phyloP scores from a whole-genome alignment of 2,888 invertebrate genomes.

The Bugula neritina region DNA sequence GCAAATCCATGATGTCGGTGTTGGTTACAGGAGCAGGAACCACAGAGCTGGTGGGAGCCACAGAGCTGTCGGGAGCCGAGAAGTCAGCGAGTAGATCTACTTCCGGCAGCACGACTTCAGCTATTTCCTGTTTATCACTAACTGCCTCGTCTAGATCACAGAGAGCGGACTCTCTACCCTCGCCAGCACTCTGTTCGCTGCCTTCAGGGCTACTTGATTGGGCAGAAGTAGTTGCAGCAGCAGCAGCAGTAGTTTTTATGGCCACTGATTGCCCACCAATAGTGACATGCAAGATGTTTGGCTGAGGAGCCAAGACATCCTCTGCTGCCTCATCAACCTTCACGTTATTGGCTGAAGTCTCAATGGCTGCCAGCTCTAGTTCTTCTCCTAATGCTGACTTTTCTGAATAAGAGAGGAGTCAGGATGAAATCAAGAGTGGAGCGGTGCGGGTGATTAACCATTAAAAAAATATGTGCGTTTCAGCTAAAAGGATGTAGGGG shows the following conservation, averaged over 20 bases:
- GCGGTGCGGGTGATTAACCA: background rate
- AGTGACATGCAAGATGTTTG: constrained; percentile 11
- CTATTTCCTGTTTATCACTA: background rate
- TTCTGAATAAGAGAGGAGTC: constrained; percentile 1
- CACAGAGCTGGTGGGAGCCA: background rate
- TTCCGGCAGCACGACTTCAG: background rate
- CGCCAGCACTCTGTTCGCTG: background rate
- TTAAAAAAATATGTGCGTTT: background rate
- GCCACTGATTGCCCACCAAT: constrained; percentile 1
- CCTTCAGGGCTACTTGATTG: background rate
- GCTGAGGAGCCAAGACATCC: background rate
- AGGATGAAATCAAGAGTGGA: background rate
- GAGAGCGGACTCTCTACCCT: too few relatives aligned
- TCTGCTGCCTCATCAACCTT: background rate
- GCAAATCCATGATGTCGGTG: constrained; percentile 20
- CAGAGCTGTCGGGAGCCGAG: background rate
- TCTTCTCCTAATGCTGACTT: background rate
- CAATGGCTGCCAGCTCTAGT: background rate
- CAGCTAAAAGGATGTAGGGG: background rate
- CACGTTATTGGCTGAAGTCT: background rate
- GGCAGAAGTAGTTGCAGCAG: background rate
- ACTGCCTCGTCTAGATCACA: background rate
- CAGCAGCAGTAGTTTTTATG: background rate
- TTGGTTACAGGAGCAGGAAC: background rate
- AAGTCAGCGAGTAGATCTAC: constrained; percentile 19